Evolutionary conservation across 2,888 invertebrate genomes (phyloP).

Genomic region (Hydropsyche betteni): DNA sequence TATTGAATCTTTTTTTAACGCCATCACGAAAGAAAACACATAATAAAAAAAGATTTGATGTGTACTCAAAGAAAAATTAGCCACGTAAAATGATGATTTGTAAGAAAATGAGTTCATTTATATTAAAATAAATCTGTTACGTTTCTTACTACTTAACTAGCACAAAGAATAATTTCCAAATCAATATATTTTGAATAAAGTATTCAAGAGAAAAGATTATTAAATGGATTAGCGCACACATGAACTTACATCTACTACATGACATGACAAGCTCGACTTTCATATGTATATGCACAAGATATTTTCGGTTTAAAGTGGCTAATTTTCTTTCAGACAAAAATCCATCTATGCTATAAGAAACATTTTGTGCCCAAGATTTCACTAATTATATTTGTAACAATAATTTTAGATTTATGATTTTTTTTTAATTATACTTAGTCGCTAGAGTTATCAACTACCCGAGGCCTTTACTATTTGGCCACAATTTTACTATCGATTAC

Average conservation of each 20-base stretch:
- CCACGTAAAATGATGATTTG: neutral
- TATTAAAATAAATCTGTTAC: no score
- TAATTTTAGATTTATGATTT: slow-evolving; percentile 38
- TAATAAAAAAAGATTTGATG: neutral
- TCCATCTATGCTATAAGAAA: slow-evolving; percentile 34
- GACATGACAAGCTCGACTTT: slow-evolving; percentile 20
- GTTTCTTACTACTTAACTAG: no score
- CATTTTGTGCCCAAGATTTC: slow-evolving; percentile 52
- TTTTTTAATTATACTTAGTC: slow-evolving; percentile 9
- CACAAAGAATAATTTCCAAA: no score
- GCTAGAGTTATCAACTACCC: slow-evolving; percentile 15
- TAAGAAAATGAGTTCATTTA: no score
- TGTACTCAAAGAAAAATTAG: slow-evolving; percentile 22
- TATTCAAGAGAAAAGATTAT: neutral
- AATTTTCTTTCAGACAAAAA: slow-evolving; percentile 28
- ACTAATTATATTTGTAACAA: slow-evolving; percentile 51
- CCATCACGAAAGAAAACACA: no score
- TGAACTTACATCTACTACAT: slow-evolving; percentile 21
- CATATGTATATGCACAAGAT: neutral
- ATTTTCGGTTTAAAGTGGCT: slow-evolving; percentile 19
- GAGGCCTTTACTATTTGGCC: slow-evolving; percentile 29
- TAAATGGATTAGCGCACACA: neutral
- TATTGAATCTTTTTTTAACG: no score
- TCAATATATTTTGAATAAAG: no score
- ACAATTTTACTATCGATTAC: slow-evolving; percentile 25